phyloP scores from a whole-genome alignment of 2,113 vertebrate species.

The Athene cunicularia region DNA sequence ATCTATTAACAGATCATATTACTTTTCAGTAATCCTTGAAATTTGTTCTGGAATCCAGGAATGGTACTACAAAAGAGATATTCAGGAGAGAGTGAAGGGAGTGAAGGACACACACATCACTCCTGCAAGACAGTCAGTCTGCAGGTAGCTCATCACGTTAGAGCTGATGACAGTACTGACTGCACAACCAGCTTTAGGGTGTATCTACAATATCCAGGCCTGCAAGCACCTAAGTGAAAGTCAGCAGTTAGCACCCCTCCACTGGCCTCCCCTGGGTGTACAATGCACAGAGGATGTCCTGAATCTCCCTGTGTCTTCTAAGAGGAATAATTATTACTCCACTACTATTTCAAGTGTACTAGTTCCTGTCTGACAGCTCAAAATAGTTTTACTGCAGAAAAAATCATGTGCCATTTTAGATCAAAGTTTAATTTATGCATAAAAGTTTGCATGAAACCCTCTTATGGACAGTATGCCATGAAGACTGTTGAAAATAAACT shows the following conservation, averaged over 20 bases:
- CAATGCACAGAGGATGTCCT: not conserved
- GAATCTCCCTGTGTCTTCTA: not conserved
- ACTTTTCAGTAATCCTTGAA: not conserved
- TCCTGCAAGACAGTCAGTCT: not conserved
- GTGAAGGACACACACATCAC: not conserved
- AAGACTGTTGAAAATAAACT: not conserved
- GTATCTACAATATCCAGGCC: not conserved
- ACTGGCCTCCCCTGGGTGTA: not conserved
- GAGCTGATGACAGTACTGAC: not conserved
- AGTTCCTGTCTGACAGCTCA: not conserved
- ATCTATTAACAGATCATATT: not conserved
- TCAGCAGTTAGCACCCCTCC: not conserved
- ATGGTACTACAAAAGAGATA: not conserved
- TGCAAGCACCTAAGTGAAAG: not conserved
- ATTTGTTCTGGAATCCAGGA: not conserved
- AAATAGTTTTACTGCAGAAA: not conserved
- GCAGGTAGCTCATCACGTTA: not conserved
- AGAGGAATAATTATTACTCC: not conserved
- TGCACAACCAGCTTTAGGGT: not conserved
- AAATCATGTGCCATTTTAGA: not conserved
- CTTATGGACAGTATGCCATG: not conserved
- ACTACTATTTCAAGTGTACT: not conserved
- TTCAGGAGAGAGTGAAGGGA: not conserved
- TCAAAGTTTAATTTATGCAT: not conserved
- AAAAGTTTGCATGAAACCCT: not conserved